Conservation (phyloP, 2,797 vertebrate species). For the Fratercula arctica region DNA sequence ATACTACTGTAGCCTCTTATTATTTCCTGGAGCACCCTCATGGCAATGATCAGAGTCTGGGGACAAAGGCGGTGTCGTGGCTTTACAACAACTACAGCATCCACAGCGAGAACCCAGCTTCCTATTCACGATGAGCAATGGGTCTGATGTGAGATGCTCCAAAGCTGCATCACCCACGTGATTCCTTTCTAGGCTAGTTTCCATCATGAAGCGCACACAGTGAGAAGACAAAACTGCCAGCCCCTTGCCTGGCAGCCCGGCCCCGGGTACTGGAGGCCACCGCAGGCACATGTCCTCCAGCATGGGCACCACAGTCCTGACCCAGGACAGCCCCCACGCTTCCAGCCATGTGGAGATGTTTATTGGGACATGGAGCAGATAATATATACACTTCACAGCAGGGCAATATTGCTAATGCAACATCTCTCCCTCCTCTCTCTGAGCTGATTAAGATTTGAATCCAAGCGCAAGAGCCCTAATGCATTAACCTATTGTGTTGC, state of each 20-base stretch:
- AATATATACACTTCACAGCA: background rate
- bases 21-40: background rate
- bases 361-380: background rate
- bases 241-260: background rate
- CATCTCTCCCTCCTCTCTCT: background rate
- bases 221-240: background rate
- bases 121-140: accelerated
- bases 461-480: background rate
- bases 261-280: accelerated
- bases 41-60: background rate
- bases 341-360: background rate
- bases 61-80: background rate
- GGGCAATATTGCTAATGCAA: background rate
- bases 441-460: background rate
- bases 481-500: background rate
- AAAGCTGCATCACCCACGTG: accelerated
- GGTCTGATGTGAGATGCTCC: background rate
- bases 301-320: background rate
- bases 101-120: background rate
- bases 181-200: background rate
- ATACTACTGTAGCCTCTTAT: background rate
- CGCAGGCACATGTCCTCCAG: too few relatives aligned
- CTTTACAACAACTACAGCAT: background rate
- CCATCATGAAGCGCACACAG: background rate
- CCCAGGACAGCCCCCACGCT: background rate